phyloP scores from a whole-genome alignment of 2,113 vertebrate genomes.

The Turdus rufiventris region DNA sequence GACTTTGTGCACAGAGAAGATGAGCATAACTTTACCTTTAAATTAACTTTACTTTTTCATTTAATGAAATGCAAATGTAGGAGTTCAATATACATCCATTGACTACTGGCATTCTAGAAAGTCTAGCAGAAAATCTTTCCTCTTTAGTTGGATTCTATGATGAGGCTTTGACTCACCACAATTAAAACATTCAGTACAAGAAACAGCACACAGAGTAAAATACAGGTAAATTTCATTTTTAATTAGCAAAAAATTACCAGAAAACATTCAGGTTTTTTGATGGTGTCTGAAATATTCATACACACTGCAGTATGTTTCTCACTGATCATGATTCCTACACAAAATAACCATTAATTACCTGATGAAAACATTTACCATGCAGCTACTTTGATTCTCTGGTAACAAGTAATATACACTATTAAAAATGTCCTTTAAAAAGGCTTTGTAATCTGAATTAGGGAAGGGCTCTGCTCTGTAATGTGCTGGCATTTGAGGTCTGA shows the following conservation, averaged over 20 bases:
- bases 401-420: not conserved
- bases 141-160: not conserved
- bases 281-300: not conserved
- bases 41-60: not conserved
- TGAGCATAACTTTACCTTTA: not conserved
- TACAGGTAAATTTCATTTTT: not conserved
- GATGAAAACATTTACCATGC: not conserved
- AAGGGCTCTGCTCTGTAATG: rapidly evolving
- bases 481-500: not conserved
- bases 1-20: not conserved
- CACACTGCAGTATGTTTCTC: not conserved
- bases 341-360: not conserved
- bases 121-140: not conserved
- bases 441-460: not conserved
- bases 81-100: not conserved
- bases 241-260: not conserved
- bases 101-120: not conserved
- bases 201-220: not conserved
- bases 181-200: not conserved
- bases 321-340: not conserved
- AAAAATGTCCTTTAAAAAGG: not conserved
- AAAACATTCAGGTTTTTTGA: not conserved
- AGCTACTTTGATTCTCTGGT: not conserved
- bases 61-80: not conserved
- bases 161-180: not conserved